Conservation (phyloP, 2,888 invertebrate species). For the Charanyca ferruginea region DNA sequence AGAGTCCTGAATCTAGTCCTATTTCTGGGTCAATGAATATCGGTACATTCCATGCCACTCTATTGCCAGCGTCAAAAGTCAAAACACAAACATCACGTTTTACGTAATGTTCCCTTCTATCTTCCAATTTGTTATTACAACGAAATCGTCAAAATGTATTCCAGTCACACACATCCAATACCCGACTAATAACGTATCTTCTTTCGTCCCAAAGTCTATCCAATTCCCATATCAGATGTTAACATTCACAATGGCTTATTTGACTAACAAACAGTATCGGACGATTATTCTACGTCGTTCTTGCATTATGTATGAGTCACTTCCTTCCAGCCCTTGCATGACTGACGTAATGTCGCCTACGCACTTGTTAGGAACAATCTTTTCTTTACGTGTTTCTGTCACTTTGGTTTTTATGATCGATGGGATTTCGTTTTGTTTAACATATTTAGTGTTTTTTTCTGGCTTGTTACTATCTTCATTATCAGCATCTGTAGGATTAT, state of each 20-base stretch:
- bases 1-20: too few relatives aligned
- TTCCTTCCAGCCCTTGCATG: slow-evolving; percentile 76
- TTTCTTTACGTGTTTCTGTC: slow-evolving; percentile 39
- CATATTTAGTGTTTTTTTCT: not conserved
- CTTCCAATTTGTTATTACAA: not conserved
- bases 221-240: slow-evolving; percentile 76
- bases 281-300: slow-evolving; percentile 79
- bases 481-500: too few relatives aligned
- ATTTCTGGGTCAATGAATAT: too few relatives aligned
- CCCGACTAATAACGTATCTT: slow-evolving; percentile 37
- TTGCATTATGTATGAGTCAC: slow-evolving; percentile 86
- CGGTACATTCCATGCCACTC: too few relatives aligned
- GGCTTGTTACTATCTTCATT: not conserved
- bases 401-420: slow-evolving; percentile 10
- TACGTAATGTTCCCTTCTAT: slow-evolving; percentile 2
- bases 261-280: slow-evolving; percentile 89
- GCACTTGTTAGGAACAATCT: slow-evolving; percentile 50
- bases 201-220: slow-evolving; percentile 32
- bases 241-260: slow-evolving; percentile 85
- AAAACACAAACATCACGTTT: not conserved
- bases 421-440: slow-evolving; percentile 4
- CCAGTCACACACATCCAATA: slow-evolving; percentile 21
- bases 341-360: slow-evolving; percentile 68
- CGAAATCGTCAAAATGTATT: slow-evolving; percentile 25
- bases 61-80: not conserved